Evolutionary conservation across 2,797 vertebrate species (phyloP).

Genomic region (Capromys pilorides): DNA sequence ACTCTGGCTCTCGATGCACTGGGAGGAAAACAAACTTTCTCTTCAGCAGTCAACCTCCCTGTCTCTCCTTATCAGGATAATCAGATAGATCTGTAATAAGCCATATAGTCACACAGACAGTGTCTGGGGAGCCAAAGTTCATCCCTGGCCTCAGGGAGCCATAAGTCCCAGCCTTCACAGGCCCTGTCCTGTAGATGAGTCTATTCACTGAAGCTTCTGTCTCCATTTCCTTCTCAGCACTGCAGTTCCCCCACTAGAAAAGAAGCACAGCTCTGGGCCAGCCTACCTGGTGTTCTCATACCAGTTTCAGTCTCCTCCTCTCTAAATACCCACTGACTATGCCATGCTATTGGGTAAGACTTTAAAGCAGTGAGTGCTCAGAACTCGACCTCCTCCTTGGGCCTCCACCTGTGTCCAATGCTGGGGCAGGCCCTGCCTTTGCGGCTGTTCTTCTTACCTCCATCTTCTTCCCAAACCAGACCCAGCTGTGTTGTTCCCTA

Average conservation of each 20-base stretch:
- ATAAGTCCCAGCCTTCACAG: neutral
- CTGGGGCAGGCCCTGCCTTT: neutral
- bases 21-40: neutral
- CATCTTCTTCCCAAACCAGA: neutral
- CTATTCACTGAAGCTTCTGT: neutral
- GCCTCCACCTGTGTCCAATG: neutral
- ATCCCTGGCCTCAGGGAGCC: neutral
- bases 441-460: neutral
- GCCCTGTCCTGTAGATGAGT: neutral
- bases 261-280: neutral
- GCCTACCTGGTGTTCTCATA: too few relatives aligned
- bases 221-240: neutral
- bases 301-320: neutral
- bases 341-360: neutral
- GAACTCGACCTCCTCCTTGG: neutral
- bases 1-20: neutral
- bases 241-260: neutral
- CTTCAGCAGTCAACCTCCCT: neutral
- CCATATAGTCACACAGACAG: neutral
- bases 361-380: neutral
- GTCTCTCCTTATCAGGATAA: neutral
- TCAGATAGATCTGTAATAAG: neutral
- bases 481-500: neutral
- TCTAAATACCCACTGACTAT: neutral
- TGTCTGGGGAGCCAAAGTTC: neutral